phyloP scores from a whole-genome alignment of 2,888 invertebrate genomes.

The Caenorhabditis sp. region DNA sequence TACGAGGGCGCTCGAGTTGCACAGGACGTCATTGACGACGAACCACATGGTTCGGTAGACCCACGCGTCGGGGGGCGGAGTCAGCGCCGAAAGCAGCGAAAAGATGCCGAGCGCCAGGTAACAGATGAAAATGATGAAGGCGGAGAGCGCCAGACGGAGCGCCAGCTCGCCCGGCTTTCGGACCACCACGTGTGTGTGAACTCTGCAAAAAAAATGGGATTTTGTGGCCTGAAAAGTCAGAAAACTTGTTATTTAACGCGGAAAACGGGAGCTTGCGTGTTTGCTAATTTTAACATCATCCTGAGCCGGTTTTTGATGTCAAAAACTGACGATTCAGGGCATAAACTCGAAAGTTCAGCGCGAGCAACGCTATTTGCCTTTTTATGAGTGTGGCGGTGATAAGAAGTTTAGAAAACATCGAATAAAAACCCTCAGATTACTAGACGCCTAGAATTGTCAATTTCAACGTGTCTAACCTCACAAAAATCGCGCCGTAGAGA shows the following conservation, averaged over 20 bases:
- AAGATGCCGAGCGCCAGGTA: constrained; percentile 67
- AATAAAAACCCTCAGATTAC: too few relatives aligned
- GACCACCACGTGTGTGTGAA: constrained; percentile 66
- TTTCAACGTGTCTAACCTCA: too few relatives aligned
- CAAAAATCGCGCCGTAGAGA: constrained; percentile 69
- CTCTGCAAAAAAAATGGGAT: constrained; percentile 50
- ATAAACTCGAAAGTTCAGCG: not conserved
- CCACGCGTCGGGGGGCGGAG: constrained; percentile 66
- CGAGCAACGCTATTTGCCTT: not conserved
- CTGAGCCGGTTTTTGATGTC: too few relatives aligned
- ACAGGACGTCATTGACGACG: constrained; percentile 70
- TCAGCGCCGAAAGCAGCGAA: constrained; percentile 63
- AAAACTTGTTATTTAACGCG: too few relatives aligned
- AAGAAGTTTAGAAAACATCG: too few relatives aligned
- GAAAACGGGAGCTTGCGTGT: too few relatives aligned
- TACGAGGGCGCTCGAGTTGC: constrained; percentile 64
- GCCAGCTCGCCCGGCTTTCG: constrained; percentile 67
- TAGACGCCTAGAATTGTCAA: not conserved
- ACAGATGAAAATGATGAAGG: constrained; percentile 69
- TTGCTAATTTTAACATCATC: too few relatives aligned
- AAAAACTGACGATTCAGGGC: too few relatives aligned
- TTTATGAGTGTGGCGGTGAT: too few relatives aligned
- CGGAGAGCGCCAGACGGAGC: constrained; percentile 66
- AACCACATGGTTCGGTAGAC: constrained; percentile 70
- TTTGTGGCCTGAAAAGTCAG: too few relatives aligned